Base-by-base conservation (phyloP, 2,888 invertebrate genomes). In the Lasioglossum oenotherae region DNA sequence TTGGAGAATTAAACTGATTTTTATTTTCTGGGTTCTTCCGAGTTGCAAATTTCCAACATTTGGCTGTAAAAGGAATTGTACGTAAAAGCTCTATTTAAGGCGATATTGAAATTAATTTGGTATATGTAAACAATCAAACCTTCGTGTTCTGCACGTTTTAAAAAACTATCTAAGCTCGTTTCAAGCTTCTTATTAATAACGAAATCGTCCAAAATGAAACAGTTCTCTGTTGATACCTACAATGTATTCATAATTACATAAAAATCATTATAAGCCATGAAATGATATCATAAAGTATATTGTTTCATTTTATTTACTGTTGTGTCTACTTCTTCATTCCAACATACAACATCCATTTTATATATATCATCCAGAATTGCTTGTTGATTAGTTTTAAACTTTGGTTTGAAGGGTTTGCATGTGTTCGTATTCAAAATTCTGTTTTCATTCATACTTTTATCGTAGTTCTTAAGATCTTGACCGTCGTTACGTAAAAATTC, bases 271-370 rank as follows among this genome's bases (percentile, higher is more conserved):
- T 5, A 31, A 46, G 74, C 35, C 14, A 60, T 35, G 16, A 60
- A 76, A 53, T 71, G 14, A n/a, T 81, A 27, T 53, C 49, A 53
- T 41, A 44, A 49, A 77, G 73, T 27, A 69, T 71, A 69, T 71
- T 35, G 31, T 78, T 76, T 46, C 60, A 57, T 38, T 31, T 38
- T 35, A 35, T 86, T 67, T n/a, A 57, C 73, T 71, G 57, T 41
- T 41, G 75, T 35, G 76, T 78, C 41, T 27, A 81, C 71, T 49
- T 88, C 79, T 64, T 91, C 89, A 35, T 88, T 84, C 73, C 38
- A 81, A 35, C 74, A 74, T 16, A 93, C 92, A 69, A 91, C 86
- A 86, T 93, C 91, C 92, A 93, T 93, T 81, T 91, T 91, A 74
- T 88, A 84, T 87, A 91, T 93, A 81, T 93, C 92, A 67, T 89